Base-by-base conservation (phyloP, 1,140 invertebrate species). In the Tetraneura akinire region DNA sequence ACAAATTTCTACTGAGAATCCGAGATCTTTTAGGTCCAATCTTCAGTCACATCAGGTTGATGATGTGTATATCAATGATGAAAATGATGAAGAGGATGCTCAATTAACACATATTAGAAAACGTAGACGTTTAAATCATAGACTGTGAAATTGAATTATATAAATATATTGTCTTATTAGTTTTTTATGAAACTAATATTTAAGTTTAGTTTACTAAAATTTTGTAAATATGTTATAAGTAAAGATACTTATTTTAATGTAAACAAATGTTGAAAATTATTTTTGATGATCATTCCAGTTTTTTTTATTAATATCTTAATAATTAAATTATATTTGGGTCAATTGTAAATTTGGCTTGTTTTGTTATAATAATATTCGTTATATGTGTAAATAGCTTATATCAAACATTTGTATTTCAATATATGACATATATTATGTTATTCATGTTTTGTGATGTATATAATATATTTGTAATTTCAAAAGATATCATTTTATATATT, bases 171-270 rank as follows among this genome's bases (percentile, higher is more conserved):
- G 1, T 66, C 64, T 66, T 37, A 66, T 66, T 66, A 66, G 32
- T 37, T 37, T 4, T 37, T 37, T 37, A 37, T 4, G 32, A 4
- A n/a, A n/a, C n/a, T n/a, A n/a, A 4, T 37, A 4, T 37, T 37
- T 37, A 37, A 37, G 32, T 8, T 37, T 8, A 37, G 32, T 37
- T 37, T 3, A 37, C 32, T 4, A 37, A n/a, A 37, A 37, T 3
- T 37, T 45, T 66, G 64, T 66, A 66, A 45, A 45, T 66, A 66
- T 37, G n/a, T 21, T 66, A n/a, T 66, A 45, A 66, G 32, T 66
- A 66, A 66, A 47, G 45, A 13, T 66, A 66, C 62, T 66, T 45
- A 42, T 64, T 8, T 66, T 66, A 66, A 42, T 5, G 9, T 42
- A 37, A 66, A 21, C n/a, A n/a, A 62, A 16, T 10, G 9, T 29